Evolutionary conservation across 2,113 vertebrate genomes (phyloP).

Genomic region (Anarrhichthys ocellatus): DNA sequence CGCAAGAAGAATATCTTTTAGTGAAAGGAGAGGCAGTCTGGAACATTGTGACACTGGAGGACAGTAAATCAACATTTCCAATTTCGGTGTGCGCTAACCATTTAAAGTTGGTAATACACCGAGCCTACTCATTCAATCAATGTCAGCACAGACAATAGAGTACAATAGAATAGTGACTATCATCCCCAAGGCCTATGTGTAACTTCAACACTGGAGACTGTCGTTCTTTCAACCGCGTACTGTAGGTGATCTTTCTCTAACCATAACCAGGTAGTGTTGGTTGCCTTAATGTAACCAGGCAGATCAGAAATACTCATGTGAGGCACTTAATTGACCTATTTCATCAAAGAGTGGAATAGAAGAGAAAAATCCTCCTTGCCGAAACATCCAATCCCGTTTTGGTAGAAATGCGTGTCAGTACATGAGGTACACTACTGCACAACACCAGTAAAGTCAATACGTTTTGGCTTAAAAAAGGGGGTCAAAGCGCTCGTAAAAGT

Average conservation of each 20-base stretch:
- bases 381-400: neutral
- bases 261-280: neutral
- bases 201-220: neutral
- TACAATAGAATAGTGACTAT: neutral
- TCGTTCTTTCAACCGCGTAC: neutral
- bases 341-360: neutral
- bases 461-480: neutral
- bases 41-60: conserved; percentile 29
- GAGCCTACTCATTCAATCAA: conserved; percentile 12
- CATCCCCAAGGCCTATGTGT: neutral
- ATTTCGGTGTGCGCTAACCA: conserved; percentile 29
- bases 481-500: too few relatives aligned
- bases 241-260: neutral
- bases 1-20: conserved; percentile 6
- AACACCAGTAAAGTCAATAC: neutral
- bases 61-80: conserved; percentile 58
- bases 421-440: neutral
- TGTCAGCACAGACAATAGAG: conserved; percentile 2
- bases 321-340: neutral
- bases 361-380: neutral
- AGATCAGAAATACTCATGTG: neutral
- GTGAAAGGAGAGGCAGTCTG: conserved; percentile 14
- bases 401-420: neutral
- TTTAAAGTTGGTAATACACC: conserved; percentile 22
- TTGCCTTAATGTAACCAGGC: neutral